Conservation (phyloP, 1,140 invertebrate genomes). For the Littorina saxatilis region DNA sequence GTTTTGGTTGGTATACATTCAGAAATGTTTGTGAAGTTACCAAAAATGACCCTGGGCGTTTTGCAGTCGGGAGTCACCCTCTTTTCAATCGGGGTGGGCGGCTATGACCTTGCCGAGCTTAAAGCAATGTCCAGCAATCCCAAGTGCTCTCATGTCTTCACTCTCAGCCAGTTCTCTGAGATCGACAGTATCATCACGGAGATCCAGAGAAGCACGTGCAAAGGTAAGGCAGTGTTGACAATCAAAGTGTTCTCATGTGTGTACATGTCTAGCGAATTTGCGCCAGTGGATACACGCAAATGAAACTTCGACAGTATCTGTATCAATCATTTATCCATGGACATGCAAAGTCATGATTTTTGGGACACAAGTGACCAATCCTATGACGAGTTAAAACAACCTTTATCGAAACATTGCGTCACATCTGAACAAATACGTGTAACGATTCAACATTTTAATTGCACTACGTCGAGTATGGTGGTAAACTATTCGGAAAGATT, state of each 20-base stretch:
- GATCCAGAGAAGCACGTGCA: constrained; percentile 57
- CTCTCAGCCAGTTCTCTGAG: constrained; percentile 48
- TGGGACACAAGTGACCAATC: neutral
- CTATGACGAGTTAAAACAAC: no score
- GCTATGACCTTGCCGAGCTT: constrained; percentile 42
- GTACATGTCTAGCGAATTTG: neutral
- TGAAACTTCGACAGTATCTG: no score
- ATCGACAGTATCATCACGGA: constrained; percentile 56
- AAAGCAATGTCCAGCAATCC: constrained; percentile 54
- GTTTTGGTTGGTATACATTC: neutral
- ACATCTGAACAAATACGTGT: no score
- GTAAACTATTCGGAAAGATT: no score
- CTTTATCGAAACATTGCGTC: no score
- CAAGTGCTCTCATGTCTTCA: constrained; percentile 60
- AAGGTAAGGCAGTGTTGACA: no score
- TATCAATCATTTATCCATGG: no score
- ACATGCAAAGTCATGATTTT: neutral
- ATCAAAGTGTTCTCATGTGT: neutral
- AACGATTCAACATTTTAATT: no score
- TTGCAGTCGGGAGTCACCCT: constrained; percentile 4
- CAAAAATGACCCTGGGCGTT: neutral
- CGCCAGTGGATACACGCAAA: no score
- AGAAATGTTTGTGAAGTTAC: neutral
- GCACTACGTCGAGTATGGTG: neutral
- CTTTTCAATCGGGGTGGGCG: constrained; percentile 46